Evolutionary conservation across 2,113 vertebrate genomes (phyloP), one percentile per base, ranked within the genome.

Genomic region (Callipepla californica): DNA sequence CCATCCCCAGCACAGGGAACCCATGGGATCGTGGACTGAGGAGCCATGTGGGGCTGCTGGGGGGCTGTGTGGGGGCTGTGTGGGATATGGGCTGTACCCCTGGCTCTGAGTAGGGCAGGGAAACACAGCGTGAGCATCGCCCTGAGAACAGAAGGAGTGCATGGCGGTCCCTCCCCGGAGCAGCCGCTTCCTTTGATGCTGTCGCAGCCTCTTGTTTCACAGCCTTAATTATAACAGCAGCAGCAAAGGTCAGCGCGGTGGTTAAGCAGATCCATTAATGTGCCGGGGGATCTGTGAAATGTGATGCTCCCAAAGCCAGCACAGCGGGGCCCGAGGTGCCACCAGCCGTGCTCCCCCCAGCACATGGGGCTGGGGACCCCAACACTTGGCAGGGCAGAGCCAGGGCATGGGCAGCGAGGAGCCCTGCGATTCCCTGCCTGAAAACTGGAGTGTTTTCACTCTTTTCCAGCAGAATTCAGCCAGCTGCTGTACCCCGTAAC

Each of bases 191-290:
- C 82, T 96, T 92, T 95, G 96, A 96, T 92, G 95, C 91, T 91
- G 92, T 94, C 75, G 34, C 89, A 96, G 91, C 87, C n/a, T 92
- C 91, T 94, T 94, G 96, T 96, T 96, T 94, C 95, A 94, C 96
- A 95, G 65, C 82, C 96, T 91, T 95, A 96, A 96, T 96, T 92
- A 96, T 77, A 93, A 85, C 47, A 18, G 89, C 94, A 80, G 94
- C 95, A 86, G 94, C 91, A 94, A 88, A 94, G 95, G 95, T 94
- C 94, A 70, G 94, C 38, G 85, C 81, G 86, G 90, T 75, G 85
- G 90, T 92, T 92, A 95, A 80, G 93, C 87, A 94, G 94, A 93
- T 91, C 93, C 94, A 93, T 95, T 94, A 96, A 94, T 82, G 18
- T 87, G 91, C 92, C 92, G 92, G 89, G 82, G 95, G 89, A 94